Base-by-base conservation (phyloP, 2,113 vertebrate species). In the Aphyosemion australe region DNA sequence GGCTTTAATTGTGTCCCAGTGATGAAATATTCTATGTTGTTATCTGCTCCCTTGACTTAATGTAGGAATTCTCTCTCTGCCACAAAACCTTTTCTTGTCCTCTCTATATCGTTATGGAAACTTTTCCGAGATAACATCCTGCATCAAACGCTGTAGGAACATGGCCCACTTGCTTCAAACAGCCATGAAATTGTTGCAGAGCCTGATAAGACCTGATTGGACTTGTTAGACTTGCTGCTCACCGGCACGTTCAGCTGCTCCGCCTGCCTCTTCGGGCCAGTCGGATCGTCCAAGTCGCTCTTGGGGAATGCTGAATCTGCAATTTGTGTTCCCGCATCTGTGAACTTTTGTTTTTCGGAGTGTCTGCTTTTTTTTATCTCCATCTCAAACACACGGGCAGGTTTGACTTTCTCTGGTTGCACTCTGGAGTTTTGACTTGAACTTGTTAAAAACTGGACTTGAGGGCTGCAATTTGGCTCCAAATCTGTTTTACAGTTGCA, bases 121-220 rank as follows among this genome's bases (percentile, higher is more conserved):
- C 70, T 57, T 76, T 74, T 84, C 72, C 48, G 2, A 65, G 84
- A 87, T 86, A 88, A 87, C 87, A 84, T 85, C 80, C 80, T 68
- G 42, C 15, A 67, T 52, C 79, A 72, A 63, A 81, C 83, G 84
- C 88, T 76, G 68, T 80, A 85, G 53, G 60, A 86, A 88, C 87
- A 91, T 86, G 90, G 90, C 88, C 89, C 90, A 93, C 91, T 93
- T 91, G 90, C 64, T 91, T 89, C 90, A 91, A 93, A 93, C 90
- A 90, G 80, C 88, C 91, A 90, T 93, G 92, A 93, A 91, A 90
- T 88, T 88, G 88, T 77, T 74, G 78, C 75, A 69, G 76, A 74
- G 76, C 59, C 86, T 86, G 90, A 92, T 93, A 90, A 92, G 89
- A 75, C 90, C 86, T 90, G 91, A 90, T 88, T 83, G 80, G 90